Base-by-base conservation (phyloP, 2,888 invertebrate species). In the Anthrax anthrax region DNA sequence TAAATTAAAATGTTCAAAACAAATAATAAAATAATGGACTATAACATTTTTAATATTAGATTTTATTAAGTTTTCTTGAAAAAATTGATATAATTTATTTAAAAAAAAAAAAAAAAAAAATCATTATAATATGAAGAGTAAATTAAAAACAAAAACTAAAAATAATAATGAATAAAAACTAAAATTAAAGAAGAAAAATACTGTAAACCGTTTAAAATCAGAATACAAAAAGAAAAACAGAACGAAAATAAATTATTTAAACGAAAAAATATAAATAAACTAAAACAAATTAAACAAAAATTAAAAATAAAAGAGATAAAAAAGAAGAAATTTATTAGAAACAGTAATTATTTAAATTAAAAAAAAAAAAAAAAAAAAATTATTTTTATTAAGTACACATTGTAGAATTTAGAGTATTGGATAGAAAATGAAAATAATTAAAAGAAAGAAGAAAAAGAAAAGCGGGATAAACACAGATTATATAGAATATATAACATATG, bases 371-470 rank as follows among this genome's bases (percentile, higher is more conserved):
- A 37, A 27, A 23, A 40, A 29, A 19, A 34, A 42, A 42, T 34
- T 42, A 18, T 32, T 18, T 17, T 42, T 32, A 32, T 29, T 29
- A 42, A 42, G 17, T 32, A 42, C 29, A 42, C 29, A 42, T 32
- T 14, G 14, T n/a, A 23, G 16, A 13, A 32, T 32, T 27, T 23
- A 23, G n/a, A n/a, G 27, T 17, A 27, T 27, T 17, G 32, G 37
- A 16, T 32, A 37, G 16, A 23, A 32, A 27, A 39, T 18, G 32
- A 43, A 34, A 19, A 19, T 4, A 37, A 18, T 13, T 32, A 14
- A 43, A 23, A 45, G 18, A 44, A 43, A 39, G n/a, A 39, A 47
- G 27, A 16, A 37, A 23, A 23, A 6, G 23, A 40, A 41, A 43
- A 47, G n/a, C n/a, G n/a, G n/a, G n/a, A n/a, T n/a, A n/a, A n/a